These are phyloP conservation scores for Tichodroma muraria DNA, from an alignment of 2,113 vertebrate species.

Conservation along the genomic window DNA sequence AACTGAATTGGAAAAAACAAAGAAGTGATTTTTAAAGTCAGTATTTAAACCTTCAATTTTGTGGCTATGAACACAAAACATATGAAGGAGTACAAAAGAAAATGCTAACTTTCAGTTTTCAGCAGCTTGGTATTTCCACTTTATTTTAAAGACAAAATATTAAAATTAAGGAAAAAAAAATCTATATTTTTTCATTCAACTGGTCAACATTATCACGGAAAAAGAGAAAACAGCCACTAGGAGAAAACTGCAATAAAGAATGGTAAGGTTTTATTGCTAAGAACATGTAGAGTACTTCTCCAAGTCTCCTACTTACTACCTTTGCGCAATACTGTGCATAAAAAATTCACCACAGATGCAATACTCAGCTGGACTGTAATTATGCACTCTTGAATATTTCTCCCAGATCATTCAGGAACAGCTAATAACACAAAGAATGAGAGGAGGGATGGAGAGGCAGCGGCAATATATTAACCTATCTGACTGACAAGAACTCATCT, in stretches of 20 bases:
- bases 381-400: not conserved
- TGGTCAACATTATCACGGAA: not conserved
- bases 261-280: not conserved
- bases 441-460: not conserved
- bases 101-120: not conserved
- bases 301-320: not conserved
- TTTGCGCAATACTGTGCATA: not conserved
- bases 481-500: not conserved
- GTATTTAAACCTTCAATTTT: not conserved
- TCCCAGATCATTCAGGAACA: not conserved
- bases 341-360: not conserved
- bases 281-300: not conserved
- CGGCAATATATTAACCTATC: not conserved
- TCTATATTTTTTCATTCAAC: not conserved
- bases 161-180: not conserved
- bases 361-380: not conserved
- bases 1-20: not conserved
- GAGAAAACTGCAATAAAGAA: not conserved
- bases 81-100: not conserved
- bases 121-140: not conserved
- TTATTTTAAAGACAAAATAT: not conserved
- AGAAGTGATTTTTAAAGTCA: not conserved
- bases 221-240: not conserved
- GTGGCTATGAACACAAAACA: not conserved
- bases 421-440: not conserved